Conservation (phyloP, 2,113 vertebrate species). For the Bubo blakistoni region DNA sequence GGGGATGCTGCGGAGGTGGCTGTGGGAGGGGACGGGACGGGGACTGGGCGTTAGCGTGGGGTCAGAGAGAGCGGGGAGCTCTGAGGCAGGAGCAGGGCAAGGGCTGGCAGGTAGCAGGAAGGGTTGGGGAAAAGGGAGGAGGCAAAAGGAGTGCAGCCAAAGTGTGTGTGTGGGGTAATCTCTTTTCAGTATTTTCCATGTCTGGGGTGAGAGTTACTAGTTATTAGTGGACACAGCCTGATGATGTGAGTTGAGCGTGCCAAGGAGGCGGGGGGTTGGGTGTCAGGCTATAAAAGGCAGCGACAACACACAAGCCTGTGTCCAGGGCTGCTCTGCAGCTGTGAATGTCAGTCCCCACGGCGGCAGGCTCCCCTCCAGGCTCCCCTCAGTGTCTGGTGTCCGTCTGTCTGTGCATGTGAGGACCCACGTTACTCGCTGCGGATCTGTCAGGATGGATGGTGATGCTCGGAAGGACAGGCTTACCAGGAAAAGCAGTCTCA, state of each 20-base stretch:
- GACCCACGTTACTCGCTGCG: not conserved
- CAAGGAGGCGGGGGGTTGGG: not conserved
- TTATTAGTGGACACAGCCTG: not conserved
- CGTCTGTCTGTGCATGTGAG: not conserved
- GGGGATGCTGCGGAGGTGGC: not conserved
- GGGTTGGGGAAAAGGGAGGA: not conserved
- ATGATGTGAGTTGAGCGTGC: not conserved
- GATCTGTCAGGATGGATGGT: not conserved
- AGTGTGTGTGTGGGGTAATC: not conserved
- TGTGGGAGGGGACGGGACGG: not conserved
- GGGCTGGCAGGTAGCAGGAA: not conserved
- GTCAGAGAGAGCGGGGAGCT: not conserved
- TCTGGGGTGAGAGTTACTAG: not conserved
- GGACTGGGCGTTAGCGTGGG: not conserved
- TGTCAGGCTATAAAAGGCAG: conserved; percentile 75
- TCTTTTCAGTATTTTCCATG: not conserved
- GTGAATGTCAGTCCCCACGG: conserved; percentile 68
- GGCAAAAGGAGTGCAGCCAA: not conserved
- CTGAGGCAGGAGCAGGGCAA: not conserved
- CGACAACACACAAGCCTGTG: not conserved
- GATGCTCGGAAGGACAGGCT: conserved; percentile 7
- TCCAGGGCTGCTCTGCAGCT: conserved; percentile 64
- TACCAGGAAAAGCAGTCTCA: conserved; percentile 15
- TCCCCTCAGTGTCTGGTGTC: not conserved
- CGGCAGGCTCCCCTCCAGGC: not conserved